Conservation (phyloP, 2,797 vertebrate species). For the Vireo griseus region DNA sequence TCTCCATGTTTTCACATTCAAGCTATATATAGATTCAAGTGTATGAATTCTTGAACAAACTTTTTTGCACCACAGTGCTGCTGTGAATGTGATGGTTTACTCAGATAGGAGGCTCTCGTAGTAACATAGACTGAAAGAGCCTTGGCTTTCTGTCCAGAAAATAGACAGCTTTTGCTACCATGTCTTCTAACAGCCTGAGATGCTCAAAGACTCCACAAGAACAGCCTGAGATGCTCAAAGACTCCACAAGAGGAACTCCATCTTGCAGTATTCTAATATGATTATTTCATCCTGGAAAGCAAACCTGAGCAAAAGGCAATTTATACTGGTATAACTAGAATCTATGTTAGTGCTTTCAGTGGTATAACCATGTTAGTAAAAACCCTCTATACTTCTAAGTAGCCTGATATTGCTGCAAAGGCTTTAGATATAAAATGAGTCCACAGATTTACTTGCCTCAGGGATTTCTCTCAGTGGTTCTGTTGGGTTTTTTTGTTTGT, state of each 20-base stretch:
- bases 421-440: background rate
- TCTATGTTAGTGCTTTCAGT: background rate
- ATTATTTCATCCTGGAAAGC: background rate
- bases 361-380: background rate
- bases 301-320: background rate
- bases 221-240: background rate
- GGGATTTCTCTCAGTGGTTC: background rate
- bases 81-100: background rate
- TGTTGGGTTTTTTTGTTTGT: background rate
- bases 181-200: background rate
- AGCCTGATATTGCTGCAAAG: background rate
- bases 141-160: background rate
- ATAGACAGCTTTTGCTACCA: background rate
- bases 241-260: background rate
- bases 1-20: background rate
- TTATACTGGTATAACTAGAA: background rate
- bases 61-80: background rate
- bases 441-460: background rate
- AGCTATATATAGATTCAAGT: background rate
- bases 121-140: background rate
- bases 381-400: background rate
- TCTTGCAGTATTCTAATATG: background rate
- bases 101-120: fast-evolving
- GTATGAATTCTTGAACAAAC: background rate
- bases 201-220: background rate